phyloP scores from a whole-genome alignment of 2,888 invertebrate species.

The Drosophila tripunctata region DNA sequence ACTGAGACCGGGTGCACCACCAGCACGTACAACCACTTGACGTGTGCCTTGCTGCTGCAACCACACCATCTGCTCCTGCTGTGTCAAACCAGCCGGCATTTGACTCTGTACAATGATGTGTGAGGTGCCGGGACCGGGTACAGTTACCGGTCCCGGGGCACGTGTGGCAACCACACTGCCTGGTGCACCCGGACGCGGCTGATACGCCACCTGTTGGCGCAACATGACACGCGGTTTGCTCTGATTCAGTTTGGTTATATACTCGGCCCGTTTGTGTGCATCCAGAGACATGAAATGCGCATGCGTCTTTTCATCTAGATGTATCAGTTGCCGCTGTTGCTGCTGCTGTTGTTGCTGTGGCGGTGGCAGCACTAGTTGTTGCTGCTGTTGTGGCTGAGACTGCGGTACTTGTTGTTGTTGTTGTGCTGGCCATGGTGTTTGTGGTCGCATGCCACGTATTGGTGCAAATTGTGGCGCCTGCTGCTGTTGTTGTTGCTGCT shows the following conservation, averaged over 20 bases:
- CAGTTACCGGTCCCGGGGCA: conserved; percentile 84
- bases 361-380: conserved; percentile 75
- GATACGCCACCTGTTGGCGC: conserved; percentile 85
- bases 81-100: conserved; percentile 87
- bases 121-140: conserved; percentile 68
- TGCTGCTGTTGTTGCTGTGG: conserved; percentile 83
- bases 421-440: conserved; percentile 62
- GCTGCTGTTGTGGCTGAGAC: conserved; percentile 58
- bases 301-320: conserved; percentile 92
- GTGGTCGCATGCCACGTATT: conserved; percentile 49
- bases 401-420: conserved; percentile 55
- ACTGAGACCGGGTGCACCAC: conserved; percentile 82
- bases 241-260: conserved; percentile 91
- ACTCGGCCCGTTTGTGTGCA: conserved; percentile 91
- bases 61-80: conserved; percentile 89
- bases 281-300: conserved; percentile 93
- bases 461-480: conserved; percentile 51
- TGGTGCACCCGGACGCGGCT: conserved; percentile 82
- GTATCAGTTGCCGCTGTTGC: conserved; percentile 88
- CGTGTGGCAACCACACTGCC: conserved; percentile 84
- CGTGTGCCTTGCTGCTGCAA: conserved; percentile 88
- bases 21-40: conserved; percentile 86
- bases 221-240: conserved; percentile 86
- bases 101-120: conserved; percentile 90
- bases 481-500: conserved; percentile 63